phyloP scores from a whole-genome alignment of 1,140 invertebrate species.

The Batillaria attramentaria region DNA sequence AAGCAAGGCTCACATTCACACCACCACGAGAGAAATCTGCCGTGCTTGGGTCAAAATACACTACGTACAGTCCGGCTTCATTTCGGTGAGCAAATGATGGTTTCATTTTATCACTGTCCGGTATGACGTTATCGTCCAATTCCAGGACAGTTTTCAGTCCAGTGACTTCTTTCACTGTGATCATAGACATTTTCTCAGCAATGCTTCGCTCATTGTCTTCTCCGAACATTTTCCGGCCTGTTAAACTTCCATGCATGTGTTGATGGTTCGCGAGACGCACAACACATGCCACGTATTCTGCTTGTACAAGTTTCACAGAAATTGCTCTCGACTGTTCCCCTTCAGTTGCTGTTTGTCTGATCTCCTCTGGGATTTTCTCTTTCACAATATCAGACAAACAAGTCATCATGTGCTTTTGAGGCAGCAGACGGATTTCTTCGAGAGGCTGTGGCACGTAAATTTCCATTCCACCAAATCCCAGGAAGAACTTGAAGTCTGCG shows the following conservation, averaged over 20 bases:
- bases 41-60: too few species aligned
- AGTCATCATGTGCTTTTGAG: slow-evolving; percentile 38
- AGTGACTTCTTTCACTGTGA: slow-evolving; percentile 15
- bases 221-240: not conserved
- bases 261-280: slow-evolving; percentile 38
- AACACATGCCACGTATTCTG: slow-evolving; percentile 35
- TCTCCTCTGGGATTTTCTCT: slow-evolving; percentile 40
- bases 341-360: not conserved
- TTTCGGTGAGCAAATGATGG: not conserved
- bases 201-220: not conserved
- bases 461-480: slow-evolving; percentile 39
- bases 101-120: not conserved
- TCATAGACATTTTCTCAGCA: slow-evolving; percentile 13
- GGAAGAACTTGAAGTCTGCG: slow-evolving; percentile 35
- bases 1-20: too few species aligned
- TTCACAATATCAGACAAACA: slow-evolving; percentile 48
- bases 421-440: slow-evolving; percentile 36
- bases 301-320: slow-evolving; percentile 10
- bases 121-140: not conserved
- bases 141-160: slow-evolving; percentile 9
- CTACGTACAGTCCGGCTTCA: too few species aligned
- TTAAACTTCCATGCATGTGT: too few species aligned
- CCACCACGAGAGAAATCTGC: too few species aligned
- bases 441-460: slow-evolving; percentile 21
- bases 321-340: slow-evolving; percentile 3